Conservation (phyloP, 2,797 vertebrate species). For the Propithecus deckenii region DNA sequence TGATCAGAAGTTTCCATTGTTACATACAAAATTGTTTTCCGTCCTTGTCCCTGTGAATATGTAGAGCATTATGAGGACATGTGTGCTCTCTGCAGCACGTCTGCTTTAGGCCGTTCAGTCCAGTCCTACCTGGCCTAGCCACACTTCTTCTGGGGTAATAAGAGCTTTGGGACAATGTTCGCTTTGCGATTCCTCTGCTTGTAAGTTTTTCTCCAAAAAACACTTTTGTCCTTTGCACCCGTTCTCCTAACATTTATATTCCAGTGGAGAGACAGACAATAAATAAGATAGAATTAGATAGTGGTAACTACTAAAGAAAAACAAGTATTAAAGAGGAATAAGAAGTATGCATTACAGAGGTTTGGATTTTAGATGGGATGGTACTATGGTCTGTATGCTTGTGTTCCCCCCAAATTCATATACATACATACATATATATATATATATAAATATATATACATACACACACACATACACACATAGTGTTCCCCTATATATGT, state of each 20-base stretch:
- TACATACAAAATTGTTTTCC: neutral
- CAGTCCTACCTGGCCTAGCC: neutral
- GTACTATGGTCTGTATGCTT: neutral
- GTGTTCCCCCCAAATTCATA: neutral
- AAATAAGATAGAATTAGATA: neutral
- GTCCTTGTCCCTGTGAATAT: neutral
- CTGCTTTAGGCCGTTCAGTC: neutral
- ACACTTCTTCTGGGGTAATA: neutral
- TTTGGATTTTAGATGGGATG: constrained; percentile 5
- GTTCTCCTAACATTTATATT: neutral
- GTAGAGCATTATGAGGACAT: neutral
- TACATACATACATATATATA: too few species aligned
- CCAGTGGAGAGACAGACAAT: neutral
- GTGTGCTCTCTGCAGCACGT: neutral
- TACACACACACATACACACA: too few species aligned
- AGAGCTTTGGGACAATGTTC: neutral
- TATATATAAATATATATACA: too few species aligned
- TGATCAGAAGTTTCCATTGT: neutral
- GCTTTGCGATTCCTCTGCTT: neutral
- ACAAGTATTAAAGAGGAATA: neutral
- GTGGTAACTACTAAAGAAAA: neutral
- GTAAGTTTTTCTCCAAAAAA: neutral
- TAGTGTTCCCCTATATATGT: neutral
- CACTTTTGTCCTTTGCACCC: neutral
- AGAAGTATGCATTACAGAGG: neutral